Percentiles rank a stretch among this genome's conserved stretches.
Evolutionary conservation across 1,140 invertebrate species (phyloP).

Genomic region (Triops longicaudatus): DNA sequence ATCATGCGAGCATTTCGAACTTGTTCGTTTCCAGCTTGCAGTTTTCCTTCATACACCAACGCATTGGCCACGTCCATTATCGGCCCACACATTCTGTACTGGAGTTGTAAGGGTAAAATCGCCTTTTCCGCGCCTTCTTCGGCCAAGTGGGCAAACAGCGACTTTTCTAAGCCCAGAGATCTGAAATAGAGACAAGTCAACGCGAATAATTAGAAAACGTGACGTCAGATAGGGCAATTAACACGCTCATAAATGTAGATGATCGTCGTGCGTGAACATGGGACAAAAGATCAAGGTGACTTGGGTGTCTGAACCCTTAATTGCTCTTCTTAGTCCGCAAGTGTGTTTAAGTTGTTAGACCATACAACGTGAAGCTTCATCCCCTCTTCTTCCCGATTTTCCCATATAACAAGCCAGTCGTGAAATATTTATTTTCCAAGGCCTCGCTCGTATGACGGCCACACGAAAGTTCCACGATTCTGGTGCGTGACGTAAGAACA

Average conservation of each 20-base stretch:
- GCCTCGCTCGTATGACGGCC: not conserved
- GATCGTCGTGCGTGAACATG: not conserved
- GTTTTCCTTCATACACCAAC: not conserved
- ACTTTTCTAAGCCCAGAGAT: not conserved
- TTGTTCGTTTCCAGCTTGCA: not conserved
- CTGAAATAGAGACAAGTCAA: not conserved
- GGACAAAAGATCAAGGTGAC: not conserved
- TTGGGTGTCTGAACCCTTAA: not conserved
- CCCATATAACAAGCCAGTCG: not conserved
- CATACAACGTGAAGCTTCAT: not conserved
- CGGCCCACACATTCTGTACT: not conserved
- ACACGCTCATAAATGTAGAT: not conserved
- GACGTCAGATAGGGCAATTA: not conserved
- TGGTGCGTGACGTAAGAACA: not conserved
- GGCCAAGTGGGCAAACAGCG: not conserved
- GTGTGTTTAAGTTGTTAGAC: not conserved
- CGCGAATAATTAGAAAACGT: not conserved
- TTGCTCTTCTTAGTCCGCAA: not conserved
- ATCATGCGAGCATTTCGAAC: not conserved
- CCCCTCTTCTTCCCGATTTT: not conserved
- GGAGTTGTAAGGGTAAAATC: not conserved
- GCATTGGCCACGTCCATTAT: not conserved
- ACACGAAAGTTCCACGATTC: not conserved
- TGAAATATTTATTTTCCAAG: not conserved
- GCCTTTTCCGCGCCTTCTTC: not conserved